phyloP scores from a whole-genome alignment of 1,140 invertebrate species.

The Adoxophyes honmai region DNA sequence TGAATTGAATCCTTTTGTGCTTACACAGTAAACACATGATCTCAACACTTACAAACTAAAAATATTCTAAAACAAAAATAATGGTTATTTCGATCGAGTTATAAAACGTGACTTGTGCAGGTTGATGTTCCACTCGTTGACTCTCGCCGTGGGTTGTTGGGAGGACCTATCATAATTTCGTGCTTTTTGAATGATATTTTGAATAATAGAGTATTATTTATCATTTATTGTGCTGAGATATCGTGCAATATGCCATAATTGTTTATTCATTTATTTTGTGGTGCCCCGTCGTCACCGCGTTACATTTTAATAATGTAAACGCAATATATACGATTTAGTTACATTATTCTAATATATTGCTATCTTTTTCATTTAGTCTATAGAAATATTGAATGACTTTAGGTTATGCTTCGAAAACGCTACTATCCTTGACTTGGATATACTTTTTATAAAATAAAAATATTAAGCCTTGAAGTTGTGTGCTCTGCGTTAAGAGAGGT shows the following conservation, averaged over 20 bases:
- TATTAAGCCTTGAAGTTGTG: constrained; percentile 10
- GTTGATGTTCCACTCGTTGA: constrained; percentile 42
- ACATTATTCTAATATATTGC: constrained; percentile 76
- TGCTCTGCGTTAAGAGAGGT: constrained; percentile 15
- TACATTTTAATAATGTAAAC: constrained; percentile 64
- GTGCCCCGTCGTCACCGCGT: constrained; percentile 57
- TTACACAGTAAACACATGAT: constrained; percentile 82
- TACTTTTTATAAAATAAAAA: constrained; percentile 21
- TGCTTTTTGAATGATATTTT: constrained; percentile 52
- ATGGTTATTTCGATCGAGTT: constrained; percentile 55
- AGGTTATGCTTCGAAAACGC: constrained; percentile 36
- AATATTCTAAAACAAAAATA: constrained; percentile 75
- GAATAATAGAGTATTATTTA: constrained; percentile 43
- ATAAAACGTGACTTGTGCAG: constrained; percentile 67
- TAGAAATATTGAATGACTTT: constrained; percentile 63
- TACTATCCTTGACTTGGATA: constrained; percentile 26
- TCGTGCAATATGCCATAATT: constrained; percentile 64
- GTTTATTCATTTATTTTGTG: constrained; percentile 45
- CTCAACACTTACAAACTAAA: constrained; percentile 81
- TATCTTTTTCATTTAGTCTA: constrained; percentile 76
- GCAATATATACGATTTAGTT: constrained; percentile 69
- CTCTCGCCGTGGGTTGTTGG: constrained; percentile 47
- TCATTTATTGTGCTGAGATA: constrained; percentile 70
- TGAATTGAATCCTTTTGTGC: constrained; percentile 78
- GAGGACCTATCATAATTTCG: constrained; percentile 50